A percentile compares a stretch with the other conserved stretches of the same genome.
phyloP scores from a whole-genome alignment of 2,888 invertebrate species.

The Galeruca laticollis region DNA sequence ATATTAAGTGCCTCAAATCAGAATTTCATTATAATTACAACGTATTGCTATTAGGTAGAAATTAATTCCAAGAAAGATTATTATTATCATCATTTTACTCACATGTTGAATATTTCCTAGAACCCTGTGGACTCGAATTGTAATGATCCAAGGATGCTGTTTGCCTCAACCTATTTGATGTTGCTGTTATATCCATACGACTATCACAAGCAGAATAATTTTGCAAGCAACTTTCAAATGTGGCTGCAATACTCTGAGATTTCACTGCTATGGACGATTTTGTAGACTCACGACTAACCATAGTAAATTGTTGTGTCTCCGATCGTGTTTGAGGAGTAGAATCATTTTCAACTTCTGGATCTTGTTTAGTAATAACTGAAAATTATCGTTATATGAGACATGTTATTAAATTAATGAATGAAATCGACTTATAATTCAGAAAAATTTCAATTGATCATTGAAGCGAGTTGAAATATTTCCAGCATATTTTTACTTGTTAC shows the following conservation, averaged over 20 bases:
- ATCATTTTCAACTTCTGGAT: constrained; percentile 75
- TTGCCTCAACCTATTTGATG: constrained; percentile 43
- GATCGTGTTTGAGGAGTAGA: constrained; percentile 64
- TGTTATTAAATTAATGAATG: neutral
- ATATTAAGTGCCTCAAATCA: too few relatives aligned
- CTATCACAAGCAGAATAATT: constrained; percentile 56
- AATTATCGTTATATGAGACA: constrained; percentile 29
- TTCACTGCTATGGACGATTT: constrained; percentile 51
- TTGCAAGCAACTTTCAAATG: constrained; percentile 59
- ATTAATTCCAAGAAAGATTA: neutral
- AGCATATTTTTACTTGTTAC: too few relatives aligned
- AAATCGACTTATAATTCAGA: too few relatives aligned
- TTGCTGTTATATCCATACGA: constrained; percentile 40
- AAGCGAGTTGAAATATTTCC: too few relatives aligned
- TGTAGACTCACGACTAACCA: constrained; percentile 41
- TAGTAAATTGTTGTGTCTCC: constrained; percentile 50
- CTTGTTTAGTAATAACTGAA: constrained; percentile 75
- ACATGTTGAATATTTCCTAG: constrained; percentile 46
- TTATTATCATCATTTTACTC: neutral
- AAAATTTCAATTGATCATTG: too few relatives aligned
- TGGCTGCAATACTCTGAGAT: constrained; percentile 55
- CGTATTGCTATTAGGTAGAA: neutral
- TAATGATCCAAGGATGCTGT: constrained; percentile 64
- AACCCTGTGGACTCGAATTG: constrained; percentile 66
- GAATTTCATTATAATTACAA: too few relatives aligned